phyloP scores from a whole-genome alignment of 2,797 vertebrate species.

The Chrosomus eos region DNA sequence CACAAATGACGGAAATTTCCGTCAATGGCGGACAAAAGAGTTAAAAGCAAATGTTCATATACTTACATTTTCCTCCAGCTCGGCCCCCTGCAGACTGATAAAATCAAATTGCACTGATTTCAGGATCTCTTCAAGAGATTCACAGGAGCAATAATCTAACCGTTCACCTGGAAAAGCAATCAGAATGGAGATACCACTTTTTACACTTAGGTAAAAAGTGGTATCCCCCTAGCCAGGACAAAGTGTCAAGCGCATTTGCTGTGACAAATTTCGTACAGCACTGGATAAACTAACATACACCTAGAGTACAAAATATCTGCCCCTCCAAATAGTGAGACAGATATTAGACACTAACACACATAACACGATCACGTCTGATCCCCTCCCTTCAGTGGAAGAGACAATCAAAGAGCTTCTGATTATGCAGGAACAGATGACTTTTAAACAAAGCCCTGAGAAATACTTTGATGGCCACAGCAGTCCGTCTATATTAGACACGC shows the following conservation, averaged over 20 bases:
- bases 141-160: conserved; percentile 81
- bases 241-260: not conserved
- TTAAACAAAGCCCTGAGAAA: conserved; percentile 69
- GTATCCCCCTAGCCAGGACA: not conserved
- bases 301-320: conserved; percentile 15
- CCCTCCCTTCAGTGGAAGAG: conserved; percentile 47
- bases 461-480: conserved; percentile 67
- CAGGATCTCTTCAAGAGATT: conserved; percentile 82
- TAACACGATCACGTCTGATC: conserved; percentile 48
- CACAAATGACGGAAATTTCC: too few relatives aligned
- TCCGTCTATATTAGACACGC: conserved; percentile 62
- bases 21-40: too few relatives aligned
- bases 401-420: conserved; percentile 71
- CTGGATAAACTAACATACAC: conserved; percentile 13
- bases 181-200: conserved; percentile 74
- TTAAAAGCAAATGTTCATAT: conserved; percentile 30
- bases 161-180: conserved; percentile 79
- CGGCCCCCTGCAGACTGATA: conserved; percentile 80
- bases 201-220: conserved; percentile 69
- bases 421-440: conserved; percentile 70
- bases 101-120: conserved; percentile 82
- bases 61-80: conserved; percentile 84
- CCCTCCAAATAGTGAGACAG: conserved; percentile 27
- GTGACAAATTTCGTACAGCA: conserved; percentile 42
- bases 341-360: conserved; percentile 37